A percentile compares a stretch with the other conserved stretches of the same genome.
Evolutionary conservation across 2,797 vertebrate genomes (phyloP).

Genomic region (Octomys mimax): DNA sequence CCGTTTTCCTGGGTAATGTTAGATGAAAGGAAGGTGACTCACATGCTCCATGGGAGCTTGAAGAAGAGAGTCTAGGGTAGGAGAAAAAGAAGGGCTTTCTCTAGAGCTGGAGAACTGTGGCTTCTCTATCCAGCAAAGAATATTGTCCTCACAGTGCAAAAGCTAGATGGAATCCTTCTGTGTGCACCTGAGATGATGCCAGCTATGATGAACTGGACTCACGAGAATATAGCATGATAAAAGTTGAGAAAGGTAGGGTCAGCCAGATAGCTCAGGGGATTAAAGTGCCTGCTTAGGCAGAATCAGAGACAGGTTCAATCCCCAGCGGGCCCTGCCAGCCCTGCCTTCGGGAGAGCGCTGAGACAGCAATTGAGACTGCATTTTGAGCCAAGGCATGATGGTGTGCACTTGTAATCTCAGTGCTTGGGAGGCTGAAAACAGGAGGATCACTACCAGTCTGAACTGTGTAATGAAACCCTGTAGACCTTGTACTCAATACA

Average conservation of each 20-base stretch:
- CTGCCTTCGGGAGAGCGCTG: no score
- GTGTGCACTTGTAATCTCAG: no score
- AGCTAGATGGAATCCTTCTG: neutral
- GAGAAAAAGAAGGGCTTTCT: neutral
- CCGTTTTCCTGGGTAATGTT: fast-evolving
- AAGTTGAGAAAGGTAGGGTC: neutral
- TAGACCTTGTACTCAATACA: no score
- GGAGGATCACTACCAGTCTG: no score
- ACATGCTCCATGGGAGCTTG: neutral
- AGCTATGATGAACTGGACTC: fast-evolving
- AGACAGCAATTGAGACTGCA: no score
- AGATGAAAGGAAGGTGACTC: neutral
- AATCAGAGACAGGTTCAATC: no score
- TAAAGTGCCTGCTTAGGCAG: no score
- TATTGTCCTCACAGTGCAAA: neutral
- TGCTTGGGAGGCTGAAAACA: no score
- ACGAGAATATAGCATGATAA: fast-evolving
- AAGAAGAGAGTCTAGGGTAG: neutral
- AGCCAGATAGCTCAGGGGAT: no score
- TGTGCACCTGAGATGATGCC: neutral
- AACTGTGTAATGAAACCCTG: no score
- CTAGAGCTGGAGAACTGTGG: neutral
- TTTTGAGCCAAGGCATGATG: no score
- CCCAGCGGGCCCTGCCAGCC: no score
- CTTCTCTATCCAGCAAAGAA: neutral